Conservation (phyloP, 64 coral and sea anemone species). For the Trachythela sp. region DNA sequence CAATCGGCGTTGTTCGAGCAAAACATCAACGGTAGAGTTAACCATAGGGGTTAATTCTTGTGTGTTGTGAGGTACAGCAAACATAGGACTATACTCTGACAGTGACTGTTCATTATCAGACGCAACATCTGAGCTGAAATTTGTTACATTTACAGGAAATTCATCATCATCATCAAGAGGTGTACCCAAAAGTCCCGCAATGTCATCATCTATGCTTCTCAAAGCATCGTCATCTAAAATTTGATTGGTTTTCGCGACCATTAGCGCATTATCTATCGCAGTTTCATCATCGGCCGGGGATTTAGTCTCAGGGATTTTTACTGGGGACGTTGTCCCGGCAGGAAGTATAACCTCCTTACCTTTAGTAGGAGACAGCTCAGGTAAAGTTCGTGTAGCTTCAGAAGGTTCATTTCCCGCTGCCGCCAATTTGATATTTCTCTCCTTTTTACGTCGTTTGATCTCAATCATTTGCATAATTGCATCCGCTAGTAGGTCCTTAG, state of each 20-base stretch:
- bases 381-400: background rate
- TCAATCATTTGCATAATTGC: background rate
- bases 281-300: background rate
- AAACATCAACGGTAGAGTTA: constrained; percentile 45
- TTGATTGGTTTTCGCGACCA: background rate
- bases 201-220: background rate
- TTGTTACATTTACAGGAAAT: background rate
- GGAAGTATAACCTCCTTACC: background rate
- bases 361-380: background rate
- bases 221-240: background rate
- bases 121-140: background rate
- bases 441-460: background rate
- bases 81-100: constrained; percentile 13
- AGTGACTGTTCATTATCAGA: background rate
- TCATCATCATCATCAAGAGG: background rate
- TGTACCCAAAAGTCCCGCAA: background rate
- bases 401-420: background rate
- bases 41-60: constrained; percentile 62
- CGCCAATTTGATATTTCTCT: background rate
- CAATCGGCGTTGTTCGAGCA: constrained; percentile 50
- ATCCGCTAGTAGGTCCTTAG: background rate
- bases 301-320: background rate
- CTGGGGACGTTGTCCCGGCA: background rate
- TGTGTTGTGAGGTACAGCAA: constrained; percentile 68
- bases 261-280: background rate